A percentile compares a stretch with the other conserved stretches of the same genome.
These are phyloP conservation scores for Falco concolor DNA, from an alignment of 2,797 vertebrate genomes.

Conservation along the genomic window DNA sequence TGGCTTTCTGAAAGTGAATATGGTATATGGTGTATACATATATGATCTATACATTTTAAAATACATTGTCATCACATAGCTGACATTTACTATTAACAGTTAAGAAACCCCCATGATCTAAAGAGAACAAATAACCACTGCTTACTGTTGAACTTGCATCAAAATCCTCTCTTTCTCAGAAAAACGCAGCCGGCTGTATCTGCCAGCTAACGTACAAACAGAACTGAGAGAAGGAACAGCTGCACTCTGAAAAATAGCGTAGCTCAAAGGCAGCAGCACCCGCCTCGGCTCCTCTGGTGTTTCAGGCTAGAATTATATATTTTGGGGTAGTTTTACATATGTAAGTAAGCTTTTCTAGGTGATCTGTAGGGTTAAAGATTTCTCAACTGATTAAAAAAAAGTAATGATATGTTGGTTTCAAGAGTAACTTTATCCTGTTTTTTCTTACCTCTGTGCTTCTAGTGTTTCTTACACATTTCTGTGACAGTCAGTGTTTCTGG, in stretches of 20 bases:
- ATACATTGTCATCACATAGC: background rate
- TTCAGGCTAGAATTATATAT: background rate
- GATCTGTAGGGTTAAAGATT: background rate
- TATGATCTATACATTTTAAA: background rate
- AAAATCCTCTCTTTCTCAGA: conserved; percentile 19
- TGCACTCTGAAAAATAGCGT: conserved; percentile 7
- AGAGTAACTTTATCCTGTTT: background rate
- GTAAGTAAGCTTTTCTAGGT: background rate
- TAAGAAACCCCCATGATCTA: background rate
- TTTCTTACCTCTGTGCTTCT: background rate
- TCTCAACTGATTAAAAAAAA: background rate
- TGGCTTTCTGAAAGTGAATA: background rate
- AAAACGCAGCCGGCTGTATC: conserved; percentile 25
- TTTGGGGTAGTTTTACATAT: background rate
- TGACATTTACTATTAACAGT: background rate
- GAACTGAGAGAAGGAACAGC: conserved; percentile 55
- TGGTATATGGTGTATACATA: too few species aligned
- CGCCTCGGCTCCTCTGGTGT: background rate
- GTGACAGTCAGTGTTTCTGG: background rate
- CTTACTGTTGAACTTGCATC: conserved; percentile 41
- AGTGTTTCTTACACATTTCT: background rate
- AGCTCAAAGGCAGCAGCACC: background rate
- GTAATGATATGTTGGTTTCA: background rate
- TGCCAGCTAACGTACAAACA: conserved; percentile 58
- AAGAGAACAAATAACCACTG: conserved; percentile 27